Conservation (phyloP, 2,888 invertebrate genomes). For the Cantharis rustica region DNA sequence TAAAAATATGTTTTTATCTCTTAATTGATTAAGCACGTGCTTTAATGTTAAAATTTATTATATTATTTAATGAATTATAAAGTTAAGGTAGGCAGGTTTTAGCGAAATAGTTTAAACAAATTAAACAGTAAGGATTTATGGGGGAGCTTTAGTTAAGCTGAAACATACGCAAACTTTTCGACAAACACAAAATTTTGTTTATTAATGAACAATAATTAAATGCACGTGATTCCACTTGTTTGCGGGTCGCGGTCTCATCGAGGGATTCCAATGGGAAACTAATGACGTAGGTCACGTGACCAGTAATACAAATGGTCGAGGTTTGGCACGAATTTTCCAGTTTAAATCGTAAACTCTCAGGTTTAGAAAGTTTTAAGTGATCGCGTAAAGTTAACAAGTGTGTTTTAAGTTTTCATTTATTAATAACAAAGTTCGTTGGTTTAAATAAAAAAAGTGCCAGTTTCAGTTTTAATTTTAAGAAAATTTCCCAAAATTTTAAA, state of each 20-base stretch:
- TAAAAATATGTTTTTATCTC: background rate
- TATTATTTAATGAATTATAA: background rate
- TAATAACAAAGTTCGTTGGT: background rate
- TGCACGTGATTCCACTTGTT: constrained; percentile 29
- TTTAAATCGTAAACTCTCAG: constrained; percentile 16
- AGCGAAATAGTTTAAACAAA: background rate
- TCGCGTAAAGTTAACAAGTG: background rate
- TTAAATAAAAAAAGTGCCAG: background rate
- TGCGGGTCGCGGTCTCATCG: constrained; percentile 17
- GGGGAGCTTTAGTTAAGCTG: background rate
- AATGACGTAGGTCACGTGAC: constrained; percentile 27
- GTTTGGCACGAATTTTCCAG: constrained; percentile 29
- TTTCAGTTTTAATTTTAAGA: background rate
- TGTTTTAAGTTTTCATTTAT: background rate
- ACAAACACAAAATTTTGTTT: background rate
- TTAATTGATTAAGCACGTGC: background rate
- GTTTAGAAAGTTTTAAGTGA: constrained; percentile 11
- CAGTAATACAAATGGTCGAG: constrained; percentile 22
- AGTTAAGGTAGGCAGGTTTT: background rate
- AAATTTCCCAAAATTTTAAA: background rate
- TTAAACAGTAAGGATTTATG: background rate
- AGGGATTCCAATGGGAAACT: constrained; percentile 26
- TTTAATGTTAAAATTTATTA: background rate
- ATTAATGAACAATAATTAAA: constrained; percentile 20
- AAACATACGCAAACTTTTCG: background rate